Base-by-base conservation (phyloP, 1,140 invertebrate species). In the Drosophila aff. region DNA sequence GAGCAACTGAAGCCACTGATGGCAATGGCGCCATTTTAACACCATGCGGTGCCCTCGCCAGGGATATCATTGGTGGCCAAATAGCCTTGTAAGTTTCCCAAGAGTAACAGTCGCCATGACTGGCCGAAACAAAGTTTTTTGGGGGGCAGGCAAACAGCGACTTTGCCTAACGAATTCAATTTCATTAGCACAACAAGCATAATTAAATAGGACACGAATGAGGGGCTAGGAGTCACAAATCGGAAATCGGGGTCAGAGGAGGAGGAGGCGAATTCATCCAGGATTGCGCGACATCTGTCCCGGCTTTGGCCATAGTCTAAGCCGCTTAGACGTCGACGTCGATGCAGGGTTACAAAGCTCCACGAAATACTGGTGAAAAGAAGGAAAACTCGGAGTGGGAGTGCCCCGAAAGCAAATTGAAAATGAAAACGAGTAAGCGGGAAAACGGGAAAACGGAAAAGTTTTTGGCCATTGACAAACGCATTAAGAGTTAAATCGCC, bases 401-500 rank as follows among this genome's bases (percentile, higher is more conserved):
- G 15, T 4, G 9, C 15, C 46, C 13, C 28, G 11, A 13, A 31
- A 40, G 38, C 15, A 72, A 73, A 73, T 72, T 72, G 46, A 50
- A 52, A 72, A 36, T 33, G 46, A 36, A 43, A 50, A 23, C 36
- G 65, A 13, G 21, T 9, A 61, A 60, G 15, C 62, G 58, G 40
- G 52, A 55, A 61, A 60, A 18, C 62, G 58, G 40, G 52, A 55
- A 55, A 63, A 38, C 26, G 65, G 33, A 23, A 74, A 74, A 73
- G n/a, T 74, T 74, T 73, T 73, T 52, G 46, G 31, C 31, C 69
- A 72, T 73, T 73, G 53, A 60, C 69, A 73, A 43, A 73, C 69
- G 66, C 71, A 73, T 74, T 74, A 73, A 40, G 71, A 74, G 68
- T 61, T 73, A 73, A 73, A 73, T 73, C 55, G 71, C 38, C 69